Evolutionary conservation across 2,888 invertebrate species (phyloP), one percentile per base, ranked within the genome.

Genomic region (Dioctria rufipes): DNA sequence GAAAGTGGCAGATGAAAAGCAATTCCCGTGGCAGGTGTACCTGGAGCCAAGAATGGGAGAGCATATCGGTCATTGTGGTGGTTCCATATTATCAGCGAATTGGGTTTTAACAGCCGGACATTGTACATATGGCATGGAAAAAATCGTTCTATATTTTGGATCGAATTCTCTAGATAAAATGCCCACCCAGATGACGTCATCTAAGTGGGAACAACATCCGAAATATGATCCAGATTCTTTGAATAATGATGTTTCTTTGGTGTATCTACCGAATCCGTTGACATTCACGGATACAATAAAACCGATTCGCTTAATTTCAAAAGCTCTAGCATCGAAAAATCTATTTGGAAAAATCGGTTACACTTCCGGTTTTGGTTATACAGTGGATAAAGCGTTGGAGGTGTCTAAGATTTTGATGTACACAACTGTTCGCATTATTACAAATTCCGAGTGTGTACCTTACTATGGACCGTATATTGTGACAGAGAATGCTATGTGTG

Each of bases 301-400:
- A 80, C 84, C 84, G n/a, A 85, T 89, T 61, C 42, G 83, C 0
- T 80, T 89, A 3, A 86, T 88, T 0, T 83, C 85, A 39, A 87
- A 87, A 37, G 63, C 73, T 3, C 80, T 83, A 81, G 54, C 84
- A 9, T 84, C 84, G 82, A 84, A 82, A 78, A 84, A 85, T 80
- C 88, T 86, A 82, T 86, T 69, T 3, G 87, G 87, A 9, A 81
- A 81, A 3, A 84, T 84, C 80, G 88, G 86, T 3, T 83, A 84
- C 4, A 88, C 89, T 5, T 87, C 87, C 3, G 89, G 89, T 40
- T 89, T 86, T 84, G 89, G 89, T 39, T 85, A 85, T 58, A 87
- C 86, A n/a, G 85, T 86, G 11, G 88, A 88, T 82, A 66, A 87
- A 39, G 67, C 80, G 11, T 54, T 66, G 63, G 71, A 66, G 6